Percentiles rank a stretch among this genome's conserved stretches.
phyloP scores from a whole-genome alignment of 2,797 vertebrate genomes.

The Champsocephalus gunnari region DNA sequence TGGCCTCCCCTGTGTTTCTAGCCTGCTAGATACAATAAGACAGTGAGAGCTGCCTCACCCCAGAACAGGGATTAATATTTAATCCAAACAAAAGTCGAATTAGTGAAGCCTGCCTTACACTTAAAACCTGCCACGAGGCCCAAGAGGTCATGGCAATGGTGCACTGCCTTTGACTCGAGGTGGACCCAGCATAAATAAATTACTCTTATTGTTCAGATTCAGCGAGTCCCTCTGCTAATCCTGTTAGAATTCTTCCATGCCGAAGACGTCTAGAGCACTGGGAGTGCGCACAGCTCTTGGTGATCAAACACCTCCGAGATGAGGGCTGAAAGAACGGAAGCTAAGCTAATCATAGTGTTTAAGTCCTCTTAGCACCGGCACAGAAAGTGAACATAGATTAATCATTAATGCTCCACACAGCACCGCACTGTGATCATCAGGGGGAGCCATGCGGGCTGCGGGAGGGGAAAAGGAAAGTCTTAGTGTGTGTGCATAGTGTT shows the following conservation, averaged over 20 bases:
- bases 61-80: slow-evolving; percentile 69
- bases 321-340: slow-evolving; percentile 71
- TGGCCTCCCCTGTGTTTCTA: slow-evolving; percentile 32
- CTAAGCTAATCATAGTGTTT: slow-evolving; percentile 74
- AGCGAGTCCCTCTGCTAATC: slow-evolving; percentile 59
- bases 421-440: slow-evolving; percentile 51
- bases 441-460: slow-evolving; percentile 42
- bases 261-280: slow-evolving; percentile 61
- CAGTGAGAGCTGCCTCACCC: slow-evolving; percentile 40
- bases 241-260: slow-evolving; percentile 71
- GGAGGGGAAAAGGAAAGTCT: slow-evolving; percentile 17
- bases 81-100: slow-evolving; percentile 78
- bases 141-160: slow-evolving; percentile 15
- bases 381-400: slow-evolving; percentile 64
- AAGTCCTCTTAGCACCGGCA: slow-evolving; percentile 57
- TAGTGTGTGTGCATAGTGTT: slow-evolving; percentile 28
- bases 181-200: slow-evolving; percentile 45
- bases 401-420: slow-evolving; percentile 61
- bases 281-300: slow-evolving; percentile 18
- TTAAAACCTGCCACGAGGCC: slow-evolving; percentile 24
- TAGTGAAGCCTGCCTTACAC: slow-evolving; percentile 53
- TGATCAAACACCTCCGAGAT: slow-evolving; percentile 80
- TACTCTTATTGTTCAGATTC: slow-evolving; percentile 42
- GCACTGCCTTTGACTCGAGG: slow-evolving; percentile 31
- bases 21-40: slow-evolving; percentile 46